Percentiles rank a stretch among this genome's conserved stretches.
phyloP scores from a whole-genome alignment of 2,888 invertebrate species.

The Lamellibrachia satsuma region DNA sequence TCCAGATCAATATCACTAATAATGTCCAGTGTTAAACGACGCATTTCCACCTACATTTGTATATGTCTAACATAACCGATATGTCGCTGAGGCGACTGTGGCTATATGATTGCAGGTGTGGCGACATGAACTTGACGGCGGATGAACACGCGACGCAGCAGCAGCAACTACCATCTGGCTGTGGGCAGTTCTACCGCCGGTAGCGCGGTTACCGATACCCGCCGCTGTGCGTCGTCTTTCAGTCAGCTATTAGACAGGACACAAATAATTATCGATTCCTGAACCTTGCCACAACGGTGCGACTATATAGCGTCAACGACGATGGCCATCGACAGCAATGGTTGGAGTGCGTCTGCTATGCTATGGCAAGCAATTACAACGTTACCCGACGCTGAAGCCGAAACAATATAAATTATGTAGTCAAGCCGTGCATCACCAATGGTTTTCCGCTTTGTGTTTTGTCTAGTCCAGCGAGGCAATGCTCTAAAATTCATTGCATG shows the following conservation, averaged over 20 bases:
- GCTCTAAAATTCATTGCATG: no score
- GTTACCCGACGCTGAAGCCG: background rate
- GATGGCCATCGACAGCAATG: background rate
- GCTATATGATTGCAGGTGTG: constrained; percentile 10
- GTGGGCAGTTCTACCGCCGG: background rate
- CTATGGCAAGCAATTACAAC: background rate
- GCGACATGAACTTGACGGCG: background rate
- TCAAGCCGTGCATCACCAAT: no score
- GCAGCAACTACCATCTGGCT: background rate
- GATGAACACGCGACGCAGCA: background rate
- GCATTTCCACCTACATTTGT: background rate
- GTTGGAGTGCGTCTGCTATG: background rate
- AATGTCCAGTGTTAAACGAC: background rate
- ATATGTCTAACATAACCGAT: background rate
- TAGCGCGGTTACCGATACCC: constrained; percentile 17
- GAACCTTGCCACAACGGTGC: constrained; percentile 17
- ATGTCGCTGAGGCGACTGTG: background rate
- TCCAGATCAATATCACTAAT: background rate
- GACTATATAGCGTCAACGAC: background rate
- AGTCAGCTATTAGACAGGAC: constrained; percentile 13
- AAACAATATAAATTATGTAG: no score
- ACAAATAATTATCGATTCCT: constrained; percentile 13
- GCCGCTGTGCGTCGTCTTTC: background rate
- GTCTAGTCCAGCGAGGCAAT: no score
- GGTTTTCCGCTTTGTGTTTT: no score